phyloP scores from a whole-genome alignment of 1,140 invertebrate genomes.

The Orchesella cincta region DNA sequence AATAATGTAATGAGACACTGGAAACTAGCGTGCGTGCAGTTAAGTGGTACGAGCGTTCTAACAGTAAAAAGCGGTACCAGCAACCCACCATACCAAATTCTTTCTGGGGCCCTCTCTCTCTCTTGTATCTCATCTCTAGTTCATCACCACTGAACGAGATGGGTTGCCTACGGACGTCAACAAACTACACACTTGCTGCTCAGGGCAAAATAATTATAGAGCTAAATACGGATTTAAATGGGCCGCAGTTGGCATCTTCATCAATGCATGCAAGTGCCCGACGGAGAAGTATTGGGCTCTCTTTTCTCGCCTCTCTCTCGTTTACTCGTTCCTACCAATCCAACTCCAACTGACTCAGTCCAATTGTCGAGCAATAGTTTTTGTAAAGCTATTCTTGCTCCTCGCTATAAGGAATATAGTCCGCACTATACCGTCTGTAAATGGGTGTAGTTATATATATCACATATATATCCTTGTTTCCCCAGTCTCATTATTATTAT shows the following conservation, averaged over 20 bases:
- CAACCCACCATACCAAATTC: too few species aligned
- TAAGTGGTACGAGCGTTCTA: too few species aligned
- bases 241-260: slow-evolving; percentile 32
- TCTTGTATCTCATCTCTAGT: background rate
- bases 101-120: too few species aligned
- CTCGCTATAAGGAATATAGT: background rate
- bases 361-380: background rate
- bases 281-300: background rate
- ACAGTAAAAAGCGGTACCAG: too few species aligned
- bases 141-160: background rate
- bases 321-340: background rate
- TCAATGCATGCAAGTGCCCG: background rate
- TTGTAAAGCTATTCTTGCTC: background rate
- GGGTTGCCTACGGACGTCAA: background rate
- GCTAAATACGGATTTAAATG: slow-evolving; percentile 30
- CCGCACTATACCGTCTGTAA: background rate
- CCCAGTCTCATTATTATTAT: background rate
- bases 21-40: too few species aligned
- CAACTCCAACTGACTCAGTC: background rate
- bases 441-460: background rate
- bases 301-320: background rate
- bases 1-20: background rate
- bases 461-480: background rate
- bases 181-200: background rate
- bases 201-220: background rate